These are phyloP conservation scores for Noturus placidus DNA, from an alignment of 2,113 vertebrate species.

Conservation along the genomic window DNA sequence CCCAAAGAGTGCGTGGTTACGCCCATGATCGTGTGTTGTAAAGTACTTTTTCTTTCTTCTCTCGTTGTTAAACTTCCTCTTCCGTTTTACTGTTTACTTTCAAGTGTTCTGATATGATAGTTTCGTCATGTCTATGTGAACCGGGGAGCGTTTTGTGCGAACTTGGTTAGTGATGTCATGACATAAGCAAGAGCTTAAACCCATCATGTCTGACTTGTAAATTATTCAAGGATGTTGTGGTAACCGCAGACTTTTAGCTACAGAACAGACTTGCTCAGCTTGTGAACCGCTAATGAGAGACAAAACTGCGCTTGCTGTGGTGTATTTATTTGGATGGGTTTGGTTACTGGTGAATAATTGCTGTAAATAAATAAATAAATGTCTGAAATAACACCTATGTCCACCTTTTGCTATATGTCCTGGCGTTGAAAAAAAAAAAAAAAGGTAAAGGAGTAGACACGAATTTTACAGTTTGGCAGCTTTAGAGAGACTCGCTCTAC, in stretches of 20 bases:
- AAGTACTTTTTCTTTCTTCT: neutral
- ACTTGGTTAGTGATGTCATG: neutral
- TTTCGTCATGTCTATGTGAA: neutral
- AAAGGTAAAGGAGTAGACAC: neutral
- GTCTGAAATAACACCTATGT: too few species aligned
- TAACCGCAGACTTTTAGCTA: neutral
- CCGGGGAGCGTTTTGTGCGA: neutral
- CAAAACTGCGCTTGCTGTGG: neutral
- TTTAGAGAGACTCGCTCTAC: neutral
- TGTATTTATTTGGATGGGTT: neutral
- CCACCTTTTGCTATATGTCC: neutral
- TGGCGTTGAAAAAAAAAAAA: neutral
- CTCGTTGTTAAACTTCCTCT: neutral
- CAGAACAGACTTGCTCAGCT: neutral
- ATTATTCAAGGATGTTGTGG: constrained; percentile 11
- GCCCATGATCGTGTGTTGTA: too few species aligned
- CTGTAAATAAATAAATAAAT: neutral
- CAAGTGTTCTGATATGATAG: neutral
- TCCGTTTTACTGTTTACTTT: neutral
- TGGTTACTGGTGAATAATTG: neutral
- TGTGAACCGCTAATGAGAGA: neutral
- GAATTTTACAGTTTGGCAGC: too few species aligned
- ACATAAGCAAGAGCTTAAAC: constrained; percentile 1
- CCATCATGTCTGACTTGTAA: neutral
- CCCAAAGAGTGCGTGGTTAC: too few species aligned